phyloP scores from a whole-genome alignment of 1,140 invertebrate species.

The Ridgeia piscesae region DNA sequence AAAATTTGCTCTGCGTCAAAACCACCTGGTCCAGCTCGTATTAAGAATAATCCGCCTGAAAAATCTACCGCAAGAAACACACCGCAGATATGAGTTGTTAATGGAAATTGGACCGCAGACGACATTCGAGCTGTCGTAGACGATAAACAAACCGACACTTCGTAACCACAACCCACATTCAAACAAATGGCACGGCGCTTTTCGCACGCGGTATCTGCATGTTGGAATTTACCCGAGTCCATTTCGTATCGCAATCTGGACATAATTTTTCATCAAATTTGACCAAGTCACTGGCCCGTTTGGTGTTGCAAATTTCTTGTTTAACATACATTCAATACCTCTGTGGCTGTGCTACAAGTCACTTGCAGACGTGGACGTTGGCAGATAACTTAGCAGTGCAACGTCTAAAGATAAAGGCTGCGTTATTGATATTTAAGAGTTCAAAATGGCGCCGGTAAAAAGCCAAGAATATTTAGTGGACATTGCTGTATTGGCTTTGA shows the following conservation, averaged over 20 bases:
- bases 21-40: too few relatives aligned
- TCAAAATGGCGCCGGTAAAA: too few relatives aligned
- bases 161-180: background rate
- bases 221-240: background rate
- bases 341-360: background rate
- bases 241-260: background rate
- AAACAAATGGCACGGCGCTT: background rate
- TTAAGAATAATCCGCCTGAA: background rate
- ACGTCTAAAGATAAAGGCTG: too few relatives aligned
- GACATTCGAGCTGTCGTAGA: background rate
- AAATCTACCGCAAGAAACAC: too few relatives aligned
- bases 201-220: background rate
- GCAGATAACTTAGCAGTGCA: background rate
- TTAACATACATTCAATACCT: background rate
- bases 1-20: too few relatives aligned
- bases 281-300: too few relatives aligned
- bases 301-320: background rate
- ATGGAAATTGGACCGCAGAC: background rate
- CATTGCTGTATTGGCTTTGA: too few relatives aligned
- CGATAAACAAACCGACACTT: background rate
- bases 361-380: background rate
- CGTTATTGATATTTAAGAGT: too few relatives aligned
- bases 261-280: too few relatives aligned
- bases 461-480: too few relatives aligned
- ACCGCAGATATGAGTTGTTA: too few relatives aligned